Base-by-base conservation (phyloP, 1,140 invertebrate species). In the Gerris buenoi region DNA sequence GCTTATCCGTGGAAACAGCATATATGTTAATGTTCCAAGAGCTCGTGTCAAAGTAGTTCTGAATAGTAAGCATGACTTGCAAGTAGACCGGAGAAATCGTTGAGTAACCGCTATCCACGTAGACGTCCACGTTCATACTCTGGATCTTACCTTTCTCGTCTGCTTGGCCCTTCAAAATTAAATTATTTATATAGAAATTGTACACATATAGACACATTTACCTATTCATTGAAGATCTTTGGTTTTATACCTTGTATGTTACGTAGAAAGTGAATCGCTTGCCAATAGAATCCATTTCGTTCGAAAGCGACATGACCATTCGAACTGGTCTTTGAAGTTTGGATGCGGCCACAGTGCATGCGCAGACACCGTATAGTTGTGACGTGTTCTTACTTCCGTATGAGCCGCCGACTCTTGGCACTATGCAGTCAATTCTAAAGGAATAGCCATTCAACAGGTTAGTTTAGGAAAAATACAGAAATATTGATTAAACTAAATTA, bases 371-470 rank as follows among this genome's bases (percentile, higher is more conserved):
- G 80, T 74, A 0, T 76, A 75, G 18, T 79, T 76, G 2, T 86
- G 79, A 2, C 33, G 81, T 81, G 57, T 84, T 81, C 75, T 90
- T 87, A 46, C 81, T 79, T 13, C 87, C 89, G 65, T 88, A 91
- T 2, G 77, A 86, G 28, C 89, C 89, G 0, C 89, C 89, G 0
- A 89, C 65, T 58, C 88, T 79, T 65, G 82, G 79, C 0, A 87
- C 82, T 70, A 80, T 78, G 1, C 88, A 73, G 60, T 85, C 81
- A n/a, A 89, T 80, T 65, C 86, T 87, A 68, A 15, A 75, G 71
- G 68, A 5, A 10, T 46, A 46, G 18, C 33, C 33, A 46, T 46
- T 5, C 33, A 46, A 10, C 33, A 46, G 18, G 33, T 46, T 46
- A 46, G 18, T n/a, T n/a, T n/a, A n/a, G n/a, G n/a, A n/a, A n/a